Percentiles rank a stretch among this genome's conserved stretches.
Conservation (phyloP, 2,888 invertebrate genomes). For the Mayetiola destructor region DNA sequence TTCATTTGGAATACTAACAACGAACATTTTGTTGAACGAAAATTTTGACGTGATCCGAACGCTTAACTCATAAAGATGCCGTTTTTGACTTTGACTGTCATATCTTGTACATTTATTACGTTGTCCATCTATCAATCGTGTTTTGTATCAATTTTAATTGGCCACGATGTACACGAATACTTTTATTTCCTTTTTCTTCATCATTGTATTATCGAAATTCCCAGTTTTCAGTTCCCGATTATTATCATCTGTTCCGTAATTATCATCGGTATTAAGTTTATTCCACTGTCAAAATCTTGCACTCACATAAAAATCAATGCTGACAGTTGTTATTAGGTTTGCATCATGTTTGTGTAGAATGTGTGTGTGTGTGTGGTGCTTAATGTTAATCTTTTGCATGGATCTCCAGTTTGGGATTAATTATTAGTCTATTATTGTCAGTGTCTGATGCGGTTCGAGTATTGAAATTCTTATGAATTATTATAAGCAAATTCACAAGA, state of each 20-base stretch:
- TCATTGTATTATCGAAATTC: too few species aligned
- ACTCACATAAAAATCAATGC: constrained; percentile 1
- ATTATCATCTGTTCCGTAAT: constrained; percentile 5
- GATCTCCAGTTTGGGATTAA: background rate
- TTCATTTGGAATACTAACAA: too few species aligned
- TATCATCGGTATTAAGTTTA: background rate
- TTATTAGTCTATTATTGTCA: background rate
- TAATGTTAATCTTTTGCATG: constrained; percentile 3
- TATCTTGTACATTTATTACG: background rate
- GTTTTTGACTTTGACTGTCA: background rate
- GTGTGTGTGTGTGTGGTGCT: too few species aligned
- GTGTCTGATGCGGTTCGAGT: background rate
- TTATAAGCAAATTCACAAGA: background rate
- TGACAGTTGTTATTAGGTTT: constrained; percentile 9
- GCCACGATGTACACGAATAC: background rate
- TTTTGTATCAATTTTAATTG: constrained; percentile 12
- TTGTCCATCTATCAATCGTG: background rate
- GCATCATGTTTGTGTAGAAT: too few species aligned
- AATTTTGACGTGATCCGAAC: constrained; percentile 1
- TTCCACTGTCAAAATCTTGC: background rate
- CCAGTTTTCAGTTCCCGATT: background rate
- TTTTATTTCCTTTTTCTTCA: too few species aligned
- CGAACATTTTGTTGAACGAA: background rate
- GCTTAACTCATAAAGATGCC: background rate
- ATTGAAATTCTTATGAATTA: background rate